A percentile compares a stretch with the other conserved stretches of the same genome.
phyloP scores from a whole-genome alignment of 1,140 invertebrate genomes.

The Zaprionus lachaisei region DNA sequence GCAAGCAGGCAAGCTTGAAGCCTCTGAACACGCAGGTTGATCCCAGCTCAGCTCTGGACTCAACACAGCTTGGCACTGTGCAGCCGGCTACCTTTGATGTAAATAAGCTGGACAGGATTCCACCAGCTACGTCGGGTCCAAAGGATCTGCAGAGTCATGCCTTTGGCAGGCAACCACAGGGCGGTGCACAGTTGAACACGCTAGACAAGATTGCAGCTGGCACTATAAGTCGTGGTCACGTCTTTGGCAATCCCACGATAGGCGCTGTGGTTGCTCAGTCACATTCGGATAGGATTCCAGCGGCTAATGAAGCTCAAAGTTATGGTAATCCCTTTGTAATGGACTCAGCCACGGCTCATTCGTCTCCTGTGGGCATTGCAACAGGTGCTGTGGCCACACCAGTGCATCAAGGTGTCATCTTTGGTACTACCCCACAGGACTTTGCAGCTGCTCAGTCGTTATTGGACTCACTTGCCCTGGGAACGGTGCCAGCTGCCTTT shows the following conservation, averaged over 20 bases:
- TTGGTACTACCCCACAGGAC: background rate
- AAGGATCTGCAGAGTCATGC: background rate
- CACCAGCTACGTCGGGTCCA: background rate
- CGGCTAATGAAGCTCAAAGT: no score
- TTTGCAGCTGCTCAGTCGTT: no score
- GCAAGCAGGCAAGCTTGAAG: background rate
- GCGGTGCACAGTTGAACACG: background rate
- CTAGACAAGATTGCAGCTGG: background rate
- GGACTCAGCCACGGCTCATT: background rate
- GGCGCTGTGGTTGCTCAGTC: background rate
- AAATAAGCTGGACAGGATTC: background rate
- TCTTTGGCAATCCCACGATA: background rate
- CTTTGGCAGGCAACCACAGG: background rate
- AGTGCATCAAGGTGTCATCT: background rate
- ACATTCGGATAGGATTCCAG: no score
- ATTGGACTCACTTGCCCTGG: background rate
- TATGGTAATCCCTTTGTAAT: no score
- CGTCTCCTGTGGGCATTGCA: background rate
- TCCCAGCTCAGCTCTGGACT: background rate
- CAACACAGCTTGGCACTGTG: background rate
- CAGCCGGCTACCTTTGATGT: background rate
- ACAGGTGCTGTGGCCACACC: no score
- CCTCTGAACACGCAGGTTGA: constrained; percentile 1
- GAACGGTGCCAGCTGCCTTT: background rate
- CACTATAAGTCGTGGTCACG: background rate